A percentile compares a stretch with the other conserved stretches of the same genome.
phyloP scores from a whole-genome alignment of 2,888 invertebrate genomes.

The Chalcosyrphus nemorum region DNA sequence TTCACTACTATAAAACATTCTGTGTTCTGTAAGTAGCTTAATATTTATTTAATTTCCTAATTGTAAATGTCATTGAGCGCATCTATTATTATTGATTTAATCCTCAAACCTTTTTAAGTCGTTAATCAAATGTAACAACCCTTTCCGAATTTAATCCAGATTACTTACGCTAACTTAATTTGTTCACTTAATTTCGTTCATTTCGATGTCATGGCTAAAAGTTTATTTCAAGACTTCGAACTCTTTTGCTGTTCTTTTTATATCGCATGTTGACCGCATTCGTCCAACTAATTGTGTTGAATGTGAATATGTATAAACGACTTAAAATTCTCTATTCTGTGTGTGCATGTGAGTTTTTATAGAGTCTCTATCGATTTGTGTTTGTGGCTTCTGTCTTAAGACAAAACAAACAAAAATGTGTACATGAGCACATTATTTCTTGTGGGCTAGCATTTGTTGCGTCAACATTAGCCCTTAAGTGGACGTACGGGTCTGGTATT shows the following conservation, averaged over 20 bases:
- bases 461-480: constrained; percentile 41
- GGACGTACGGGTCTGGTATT: constrained; percentile 2
- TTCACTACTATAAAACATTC: no score
- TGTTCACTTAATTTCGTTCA: constrained; percentile 20
- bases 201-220: constrained; percentile 68
- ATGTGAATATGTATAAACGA: constrained; percentile 10
- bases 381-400: constrained; percentile 61
- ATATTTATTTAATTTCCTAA: no score
- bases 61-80: no score
- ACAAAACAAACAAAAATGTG: neutral
- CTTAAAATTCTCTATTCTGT: constrained; percentile 37
- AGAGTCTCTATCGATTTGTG: neutral
- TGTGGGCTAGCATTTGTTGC: constrained; percentile 46
- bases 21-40: no score
- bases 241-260: neutral
- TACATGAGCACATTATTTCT: constrained; percentile 26
- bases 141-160: neutral
- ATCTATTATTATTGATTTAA: no score
- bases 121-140: neutral
- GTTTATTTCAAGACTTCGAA: constrained; percentile 33
- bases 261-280: constrained; percentile 59
- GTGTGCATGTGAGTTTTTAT: no score
- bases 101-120: neutral
- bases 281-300: constrained; percentile 2
- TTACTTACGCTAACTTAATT: constrained; percentile 40